phyloP scores from a whole-genome alignment of 1,140 invertebrate species.

The Brachionus rubens region DNA sequence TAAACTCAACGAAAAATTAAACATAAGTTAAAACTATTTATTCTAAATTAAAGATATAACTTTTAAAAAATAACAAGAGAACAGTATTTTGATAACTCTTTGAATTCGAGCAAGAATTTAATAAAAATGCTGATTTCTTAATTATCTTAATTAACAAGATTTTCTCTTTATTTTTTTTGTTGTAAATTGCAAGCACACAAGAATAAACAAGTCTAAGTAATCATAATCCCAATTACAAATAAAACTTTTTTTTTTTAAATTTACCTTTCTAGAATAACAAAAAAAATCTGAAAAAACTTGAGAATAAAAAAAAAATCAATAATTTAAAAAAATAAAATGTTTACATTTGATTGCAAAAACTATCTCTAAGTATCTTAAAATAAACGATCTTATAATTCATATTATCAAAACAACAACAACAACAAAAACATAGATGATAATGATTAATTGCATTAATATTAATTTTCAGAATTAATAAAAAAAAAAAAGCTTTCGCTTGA shows the following conservation, averaged over 20 bases:
- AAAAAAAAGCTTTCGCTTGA: conserved; percentile 10
- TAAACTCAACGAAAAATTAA: conserved; percentile 21
- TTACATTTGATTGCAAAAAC: too few relatives aligned
- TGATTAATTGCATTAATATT: conserved; percentile 44
- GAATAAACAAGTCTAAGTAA: too few relatives aligned
- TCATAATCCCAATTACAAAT: too few relatives aligned
- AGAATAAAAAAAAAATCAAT: too few relatives aligned
- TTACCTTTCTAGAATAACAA: too few relatives aligned
- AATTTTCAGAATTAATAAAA: too few relatives aligned
- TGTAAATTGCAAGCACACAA: not conserved
- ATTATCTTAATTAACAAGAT: conserved; percentile 38
- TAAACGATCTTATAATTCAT: conserved; percentile 1
- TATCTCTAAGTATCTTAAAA: conserved; percentile 37
- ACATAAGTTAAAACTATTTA: conserved; percentile 40
- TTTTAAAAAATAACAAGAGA: not conserved
- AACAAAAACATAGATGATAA: conserved; percentile 35
- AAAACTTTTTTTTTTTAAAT: too few relatives aligned
- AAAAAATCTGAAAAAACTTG: too few relatives aligned
- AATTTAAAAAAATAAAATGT: too few relatives aligned
- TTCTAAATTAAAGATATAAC: conserved; percentile 42
- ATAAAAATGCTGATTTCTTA: conserved; percentile 30
- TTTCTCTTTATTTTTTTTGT: not conserved
- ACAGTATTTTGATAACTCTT: conserved; percentile 28
- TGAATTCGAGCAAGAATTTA: not conserved
- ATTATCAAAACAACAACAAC: too few relatives aligned